A percentile compares a stretch with the other conserved stretches of the same genome.
phyloP scores from a whole-genome alignment of 35 echinoderm and acorn worm genomes.

The Diadema setosum region DNA sequence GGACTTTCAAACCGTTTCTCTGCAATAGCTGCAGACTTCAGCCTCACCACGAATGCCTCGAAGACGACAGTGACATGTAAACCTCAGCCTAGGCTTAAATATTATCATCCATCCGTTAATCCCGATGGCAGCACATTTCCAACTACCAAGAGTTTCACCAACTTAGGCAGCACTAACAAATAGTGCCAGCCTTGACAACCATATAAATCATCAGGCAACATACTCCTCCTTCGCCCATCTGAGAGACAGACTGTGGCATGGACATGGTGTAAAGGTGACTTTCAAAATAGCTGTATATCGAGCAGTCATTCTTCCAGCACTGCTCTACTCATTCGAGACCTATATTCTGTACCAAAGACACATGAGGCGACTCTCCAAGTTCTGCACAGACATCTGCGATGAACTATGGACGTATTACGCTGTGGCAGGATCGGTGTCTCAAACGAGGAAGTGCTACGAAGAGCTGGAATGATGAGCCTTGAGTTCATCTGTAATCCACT shows the following conservation, averaged over 20 bases:
- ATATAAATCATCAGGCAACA: neutral
- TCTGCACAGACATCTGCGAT: neutral
- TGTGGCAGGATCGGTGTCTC: too few relatives aligned
- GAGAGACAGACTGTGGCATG: neutral
- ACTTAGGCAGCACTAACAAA: neutral
- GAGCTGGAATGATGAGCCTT: neutral
- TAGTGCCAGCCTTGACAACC: neutral
- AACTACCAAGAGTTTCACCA: neutral
- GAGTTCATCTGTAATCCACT: neutral
- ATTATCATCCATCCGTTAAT: too few relatives aligned
- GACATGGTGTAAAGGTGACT: neutral
- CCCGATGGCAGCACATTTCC: neutral
- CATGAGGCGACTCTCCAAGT: neutral
- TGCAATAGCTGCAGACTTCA: neutral
- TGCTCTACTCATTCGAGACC: neutral
- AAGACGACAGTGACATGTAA: too few relatives aligned
- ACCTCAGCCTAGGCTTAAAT: too few relatives aligned
- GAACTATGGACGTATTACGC: neutral
- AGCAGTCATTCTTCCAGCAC: neutral
- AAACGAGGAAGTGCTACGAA: neutral
- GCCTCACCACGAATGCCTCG: too few relatives aligned
- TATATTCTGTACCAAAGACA: neutral
- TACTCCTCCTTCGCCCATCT: neutral
- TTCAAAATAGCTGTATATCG: neutral
- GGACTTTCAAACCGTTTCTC: neutral